Evolutionary conservation across 2,888 invertebrate species (phyloP).

Genomic region (Sialis lutaria): DNA sequence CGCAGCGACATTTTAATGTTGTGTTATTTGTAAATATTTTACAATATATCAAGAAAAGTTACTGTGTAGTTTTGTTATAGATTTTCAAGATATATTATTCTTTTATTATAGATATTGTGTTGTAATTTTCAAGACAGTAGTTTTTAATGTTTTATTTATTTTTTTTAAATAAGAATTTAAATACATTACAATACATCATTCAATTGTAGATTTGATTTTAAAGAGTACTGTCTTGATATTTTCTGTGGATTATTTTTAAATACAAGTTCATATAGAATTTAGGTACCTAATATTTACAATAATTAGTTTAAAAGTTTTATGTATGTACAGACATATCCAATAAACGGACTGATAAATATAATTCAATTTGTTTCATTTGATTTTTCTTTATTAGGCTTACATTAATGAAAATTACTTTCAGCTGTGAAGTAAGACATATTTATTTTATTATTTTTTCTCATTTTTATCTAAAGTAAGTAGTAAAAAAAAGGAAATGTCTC

Average conservation of each 20-base stretch:
- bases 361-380: not conserved
- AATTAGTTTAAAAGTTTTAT: slow-evolving; percentile 9
- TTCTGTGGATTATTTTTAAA: not conserved
- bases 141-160: not conserved
- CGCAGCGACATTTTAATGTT: no score
- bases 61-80: no score
- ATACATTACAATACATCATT: not conserved
- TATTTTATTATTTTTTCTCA: no score
- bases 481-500: no score
- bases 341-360: slow-evolving; percentile 20
- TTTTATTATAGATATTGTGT: not conserved
- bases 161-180: not conserved
- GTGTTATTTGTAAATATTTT: no score
- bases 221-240: not conserved
- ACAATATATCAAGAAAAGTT: no score
- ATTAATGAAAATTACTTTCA: no score
- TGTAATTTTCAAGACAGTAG: no score
- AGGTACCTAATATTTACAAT: slow-evolving; percentile 1
- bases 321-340: slow-evolving; percentile 25
- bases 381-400: not conserved
- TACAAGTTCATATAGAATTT: not conserved
- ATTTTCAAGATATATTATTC: not conserved
- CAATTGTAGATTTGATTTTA: not conserved
- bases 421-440: no score
- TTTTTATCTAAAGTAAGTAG: no score